Base-by-base conservation (phyloP, 2,888 invertebrate genomes). In the Dasypogon diadema region DNA sequence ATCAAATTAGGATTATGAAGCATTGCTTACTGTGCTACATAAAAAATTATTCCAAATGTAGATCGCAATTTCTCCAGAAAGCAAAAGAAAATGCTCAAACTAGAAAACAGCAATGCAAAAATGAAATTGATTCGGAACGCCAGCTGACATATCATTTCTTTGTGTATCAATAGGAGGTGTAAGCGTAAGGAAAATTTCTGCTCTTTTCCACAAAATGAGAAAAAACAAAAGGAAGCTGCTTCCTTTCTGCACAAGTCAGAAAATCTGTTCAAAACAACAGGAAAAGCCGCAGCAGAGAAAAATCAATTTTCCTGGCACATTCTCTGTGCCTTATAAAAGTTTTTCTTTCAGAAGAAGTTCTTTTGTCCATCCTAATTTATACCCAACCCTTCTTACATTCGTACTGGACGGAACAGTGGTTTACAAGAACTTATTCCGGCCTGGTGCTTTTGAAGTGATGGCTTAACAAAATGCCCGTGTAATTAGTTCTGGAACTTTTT, bases 251-350 rank as follows among this genome's bases (percentile, higher is more conserved):
- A n/a, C 4, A 51, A 26, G 3, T 30, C 58, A 58, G 16, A 10
- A 51, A 24, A 16, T 24, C 46, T 46, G 18, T 51, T 46, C 26
- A 22, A 26, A 68, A 51, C 6, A 26, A 51, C 22, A n/a, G 48
- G 22, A 24, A 26, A 8, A 46, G 22, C 8, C 4, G 30, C 30
- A 30, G 26, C 14, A 68, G 48, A 51, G 30, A 16, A 18, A 68
- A 68, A 68, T 68, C 68, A 48, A 46, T 68, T 68, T 68, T 48
- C 24, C 42, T 68, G 51, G 48, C 65, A 46, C 42, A 16, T 16
- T 51, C 14, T 51, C 14, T 21, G 30, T 46, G 65, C 51, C 24
- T 68, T 68, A 51, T 16, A 18, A 68, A 68, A 68, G 48, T 68
- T 68, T 51, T 16, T 51, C 30, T 24, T 68, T 51, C 48, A 12